Base-by-base conservation (phyloP, 2,888 invertebrate genomes). In the Pseudeuparius sepicola region DNA sequence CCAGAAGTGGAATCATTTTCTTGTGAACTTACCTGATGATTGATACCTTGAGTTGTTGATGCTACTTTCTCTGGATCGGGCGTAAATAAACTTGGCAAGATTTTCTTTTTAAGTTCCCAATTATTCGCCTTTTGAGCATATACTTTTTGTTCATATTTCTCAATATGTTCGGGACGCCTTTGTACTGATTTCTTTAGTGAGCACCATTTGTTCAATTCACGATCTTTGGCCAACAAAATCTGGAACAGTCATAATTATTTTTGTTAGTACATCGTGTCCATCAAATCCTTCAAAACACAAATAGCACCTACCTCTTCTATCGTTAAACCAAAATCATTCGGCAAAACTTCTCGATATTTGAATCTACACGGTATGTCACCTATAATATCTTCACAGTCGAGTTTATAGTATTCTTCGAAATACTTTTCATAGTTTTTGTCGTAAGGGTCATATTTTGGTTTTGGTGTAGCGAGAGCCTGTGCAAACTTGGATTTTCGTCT, bases 331-430 rank as follows among this genome's bases (percentile, higher is more conserved):
- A 84, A 98, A 62, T 83, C 79, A 59, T 96, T 96, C 0, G 92
- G 81, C 24, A 78, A 70, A 1, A 87, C 92, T 57, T 86, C 73
- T 15, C 92, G 71, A 56, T 98, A 98, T 55, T 89, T 92, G 62
- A 94, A 98, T 47, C 87, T 69, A 40, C 92, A 93, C 0, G 90
- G 90, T 47, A 84, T 60, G 55, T 94, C 92, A 0, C 80, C 94
- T 30, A 97, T 81, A 31, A 96, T 75, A 60, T 98, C 97, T 56
- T 97, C 97, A 59, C 86, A 97, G 60, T 96, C 90, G 56, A 96
- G 67, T 51, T 83, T 78, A 56, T 96, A 96, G 59, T 94, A 96
- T 60, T 96, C 93, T 51, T 96, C 89, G 56, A 93, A 76, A 55
- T 93, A 93, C 49, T 92, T 72, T 17, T 80, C 75, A 60, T 88